A percentile compares a stretch with the other conserved stretches of the same genome.
Evolutionary conservation across 2,797 vertebrate species (phyloP).

Genomic region (Myotis daubentonii): DNA sequence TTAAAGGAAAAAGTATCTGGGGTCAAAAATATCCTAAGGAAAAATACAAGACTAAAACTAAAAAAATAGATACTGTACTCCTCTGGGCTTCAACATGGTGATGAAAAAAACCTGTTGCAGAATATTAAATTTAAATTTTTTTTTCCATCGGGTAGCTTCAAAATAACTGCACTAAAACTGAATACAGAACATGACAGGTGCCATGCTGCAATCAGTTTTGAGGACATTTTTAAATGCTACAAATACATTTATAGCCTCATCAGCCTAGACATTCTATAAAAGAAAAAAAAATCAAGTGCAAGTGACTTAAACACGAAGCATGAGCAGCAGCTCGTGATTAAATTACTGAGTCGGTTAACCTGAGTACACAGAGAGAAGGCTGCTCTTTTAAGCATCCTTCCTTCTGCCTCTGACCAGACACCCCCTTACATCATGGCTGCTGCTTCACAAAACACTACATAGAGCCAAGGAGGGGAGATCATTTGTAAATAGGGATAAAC

Average conservation of each 20-base stretch:
- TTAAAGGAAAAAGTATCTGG: slow-evolving; percentile 72
- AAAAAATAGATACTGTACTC: slow-evolving; percentile 63
- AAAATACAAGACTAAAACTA: slow-evolving; percentile 73
- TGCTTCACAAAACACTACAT: slow-evolving; percentile 59
- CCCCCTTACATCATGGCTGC: slow-evolving; percentile 1
- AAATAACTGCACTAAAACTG: slow-evolving; percentile 70
- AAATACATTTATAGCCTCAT: slow-evolving; percentile 64
- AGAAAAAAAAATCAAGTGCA: slow-evolving; percentile 57
- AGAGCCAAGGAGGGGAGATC: slow-evolving; percentile 16
- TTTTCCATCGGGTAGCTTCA: slow-evolving; percentile 75
- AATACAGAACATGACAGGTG: slow-evolving; percentile 38
- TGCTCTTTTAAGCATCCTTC: slow-evolving; percentile 66
- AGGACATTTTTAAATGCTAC: slow-evolving; percentile 67
- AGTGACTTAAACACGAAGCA: slow-evolving; percentile 67
- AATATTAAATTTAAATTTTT: slow-evolving; percentile 76
- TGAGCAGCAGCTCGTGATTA: slow-evolving; percentile 62
- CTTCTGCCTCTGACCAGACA: slow-evolving; percentile 56
- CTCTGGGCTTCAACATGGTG: slow-evolving; percentile 63
- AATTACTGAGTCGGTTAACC: slow-evolving; percentile 74
- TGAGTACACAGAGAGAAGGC: slow-evolving; percentile 56
- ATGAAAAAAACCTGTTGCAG: slow-evolving; percentile 77
- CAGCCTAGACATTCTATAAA: slow-evolving; percentile 70
- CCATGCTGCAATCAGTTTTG: slow-evolving; percentile 57
- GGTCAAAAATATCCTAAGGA: slow-evolving; percentile 80
- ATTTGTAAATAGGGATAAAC: slow-evolving; percentile 75